These are phyloP conservation scores for Felis catus DNA, from an alignment of 2,113 vertebrate genomes.

Conservation along the genomic window DNA sequence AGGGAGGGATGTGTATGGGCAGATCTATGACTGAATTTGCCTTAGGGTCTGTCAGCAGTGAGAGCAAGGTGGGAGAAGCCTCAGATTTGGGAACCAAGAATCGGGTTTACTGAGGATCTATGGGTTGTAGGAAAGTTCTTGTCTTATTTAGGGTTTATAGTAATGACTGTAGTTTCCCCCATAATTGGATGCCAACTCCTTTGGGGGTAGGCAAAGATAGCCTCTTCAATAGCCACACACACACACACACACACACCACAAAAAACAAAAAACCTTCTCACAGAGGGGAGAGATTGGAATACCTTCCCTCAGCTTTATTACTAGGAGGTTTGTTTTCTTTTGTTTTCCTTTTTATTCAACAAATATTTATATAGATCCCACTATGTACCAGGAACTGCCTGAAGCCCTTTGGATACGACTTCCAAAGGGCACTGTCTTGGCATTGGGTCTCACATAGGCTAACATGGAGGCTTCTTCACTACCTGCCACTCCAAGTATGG, in stretches of 20 bases:
- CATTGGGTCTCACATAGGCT: background rate
- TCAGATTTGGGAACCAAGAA: conserved; percentile 29
- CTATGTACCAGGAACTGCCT: background rate
- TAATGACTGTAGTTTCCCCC: conserved; percentile 19
- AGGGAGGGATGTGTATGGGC: background rate
- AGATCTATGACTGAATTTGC: background rate
- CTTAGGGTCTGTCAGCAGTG: background rate
- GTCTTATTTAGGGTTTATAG: conserved; percentile 28
- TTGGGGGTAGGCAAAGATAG: conserved; percentile 7
- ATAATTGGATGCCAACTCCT: conserved; percentile 38
- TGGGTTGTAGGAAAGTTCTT: conserved; percentile 24
- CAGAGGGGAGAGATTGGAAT: background rate
- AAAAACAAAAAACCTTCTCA: background rate
- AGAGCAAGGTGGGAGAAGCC: background rate
- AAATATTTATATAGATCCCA: background rate
- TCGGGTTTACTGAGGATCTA: conserved; percentile 33
- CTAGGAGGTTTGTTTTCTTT: background rate
- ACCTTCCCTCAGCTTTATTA: background rate
- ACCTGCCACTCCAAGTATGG: background rate
- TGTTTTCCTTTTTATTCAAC: background rate
- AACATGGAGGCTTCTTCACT: background rate
- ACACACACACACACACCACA: background rate
- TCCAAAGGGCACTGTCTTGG: background rate
- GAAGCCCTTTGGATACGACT: conserved; percentile 8
- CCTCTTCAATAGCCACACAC: background rate